Evolutionary conservation across 2,797 vertebrate species (phyloP).

Genomic region (Peromyscus attwateri): DNA sequence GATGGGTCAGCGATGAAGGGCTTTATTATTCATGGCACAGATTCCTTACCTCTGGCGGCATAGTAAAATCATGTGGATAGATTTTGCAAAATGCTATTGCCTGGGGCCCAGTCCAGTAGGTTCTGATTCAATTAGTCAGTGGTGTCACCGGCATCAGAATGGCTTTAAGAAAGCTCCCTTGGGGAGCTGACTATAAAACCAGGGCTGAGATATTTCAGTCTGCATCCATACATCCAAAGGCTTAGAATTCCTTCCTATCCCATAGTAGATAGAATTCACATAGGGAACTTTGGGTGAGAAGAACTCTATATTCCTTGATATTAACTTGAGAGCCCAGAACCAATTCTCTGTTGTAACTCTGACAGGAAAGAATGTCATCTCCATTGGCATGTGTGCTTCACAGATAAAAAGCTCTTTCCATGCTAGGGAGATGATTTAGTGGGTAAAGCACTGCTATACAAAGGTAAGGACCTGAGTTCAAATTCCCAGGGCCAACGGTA

Average conservation of each 20-base stretch:
- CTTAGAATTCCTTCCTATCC: neutral
- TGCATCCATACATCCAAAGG: neutral
- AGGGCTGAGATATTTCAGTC: neutral
- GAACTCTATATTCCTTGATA: neutral
- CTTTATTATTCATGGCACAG: conserved; percentile 14
- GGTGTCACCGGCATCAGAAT: neutral
- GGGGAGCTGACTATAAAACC: neutral
- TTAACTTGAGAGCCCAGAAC: neutral
- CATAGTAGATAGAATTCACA: neutral
- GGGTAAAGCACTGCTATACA: neutral
- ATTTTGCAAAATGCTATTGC: conserved; percentile 15
- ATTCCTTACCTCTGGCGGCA: neutral
- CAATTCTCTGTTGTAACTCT: neutral
- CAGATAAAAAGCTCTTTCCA: neutral
- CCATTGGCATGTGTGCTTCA: neutral
- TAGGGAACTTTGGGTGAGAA: neutral
- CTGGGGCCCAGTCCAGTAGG: neutral
- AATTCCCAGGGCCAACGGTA: neutral
- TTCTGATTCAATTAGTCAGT: conserved; percentile 18
- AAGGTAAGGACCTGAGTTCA: neutral
- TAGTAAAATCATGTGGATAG: neutral
- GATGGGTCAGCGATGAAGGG: conserved; percentile 10
- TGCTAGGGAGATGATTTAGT: neutral
- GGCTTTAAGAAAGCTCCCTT: conserved; percentile 20
- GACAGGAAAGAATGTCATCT: neutral